These are phyloP conservation scores for Talpa occidentalis DNA, from an alignment of 2,113 vertebrate species.

Conservation along the genomic window DNA sequence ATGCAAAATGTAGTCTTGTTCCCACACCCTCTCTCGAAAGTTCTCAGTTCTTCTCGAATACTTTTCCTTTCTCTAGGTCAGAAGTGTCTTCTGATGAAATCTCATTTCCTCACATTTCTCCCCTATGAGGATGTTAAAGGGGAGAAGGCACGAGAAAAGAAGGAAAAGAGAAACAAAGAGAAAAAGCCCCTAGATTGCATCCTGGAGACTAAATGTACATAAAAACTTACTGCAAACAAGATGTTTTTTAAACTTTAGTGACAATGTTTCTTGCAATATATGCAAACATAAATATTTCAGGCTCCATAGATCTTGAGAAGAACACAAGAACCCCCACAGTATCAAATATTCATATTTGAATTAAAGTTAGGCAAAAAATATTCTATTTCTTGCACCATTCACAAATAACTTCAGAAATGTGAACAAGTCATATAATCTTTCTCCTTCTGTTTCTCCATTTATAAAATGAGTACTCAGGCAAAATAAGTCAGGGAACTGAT, in stretches of 20 bases:
- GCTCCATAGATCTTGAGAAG: background rate
- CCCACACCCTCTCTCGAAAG: background rate
- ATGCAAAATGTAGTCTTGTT: background rate
- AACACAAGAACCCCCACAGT: background rate
- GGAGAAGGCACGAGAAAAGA: background rate
- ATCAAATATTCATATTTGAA: background rate
- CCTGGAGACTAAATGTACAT: background rate
- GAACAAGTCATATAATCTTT: background rate
- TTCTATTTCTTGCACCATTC: constrained; percentile 4
- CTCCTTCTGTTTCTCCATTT: background rate
- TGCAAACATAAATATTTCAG: background rate
- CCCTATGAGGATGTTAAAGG: background rate
- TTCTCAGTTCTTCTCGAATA: background rate
- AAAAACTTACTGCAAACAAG: background rate
- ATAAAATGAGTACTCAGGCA: background rate
- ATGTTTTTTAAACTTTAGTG: background rate
- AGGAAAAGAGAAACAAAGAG: background rate
- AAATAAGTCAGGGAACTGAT: constrained; percentile 15
- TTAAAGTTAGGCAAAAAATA: background rate
- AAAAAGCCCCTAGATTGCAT: background rate
- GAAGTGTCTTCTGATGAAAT: constrained; percentile 33
- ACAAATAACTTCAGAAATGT: constrained; percentile 16
- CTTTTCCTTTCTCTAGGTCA: background rate
- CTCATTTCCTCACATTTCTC: background rate
- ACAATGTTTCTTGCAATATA: background rate